These are phyloP conservation scores for Schizothorax lantsangensis DNA, from an alignment of 2,797 vertebrate genomes.

Conservation along the genomic window DNA sequence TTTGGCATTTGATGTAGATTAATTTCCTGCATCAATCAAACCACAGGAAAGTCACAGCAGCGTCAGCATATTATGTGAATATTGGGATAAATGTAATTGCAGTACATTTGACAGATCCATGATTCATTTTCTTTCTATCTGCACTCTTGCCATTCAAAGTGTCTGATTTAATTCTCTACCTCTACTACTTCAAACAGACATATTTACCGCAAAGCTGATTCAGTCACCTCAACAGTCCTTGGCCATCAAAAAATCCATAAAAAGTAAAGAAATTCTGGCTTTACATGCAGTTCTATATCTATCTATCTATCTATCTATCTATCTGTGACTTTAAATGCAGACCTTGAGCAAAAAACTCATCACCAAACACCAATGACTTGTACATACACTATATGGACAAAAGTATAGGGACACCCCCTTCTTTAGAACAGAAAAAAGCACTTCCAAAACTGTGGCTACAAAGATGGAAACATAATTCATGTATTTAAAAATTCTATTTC, in stretches of 20 bases:
- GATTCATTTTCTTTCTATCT: not conserved
- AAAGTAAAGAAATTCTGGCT: not conserved
- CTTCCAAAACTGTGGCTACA: too few relatives aligned
- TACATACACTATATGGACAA: too few relatives aligned
- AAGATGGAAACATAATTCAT: too few relatives aligned
- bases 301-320: not conserved
- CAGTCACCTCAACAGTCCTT: slow-evolving; percentile 1
- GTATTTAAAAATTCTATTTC: too few relatives aligned
- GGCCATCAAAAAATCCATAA: not conserved
- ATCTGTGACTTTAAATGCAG: too few relatives aligned
- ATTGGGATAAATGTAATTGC: slow-evolving; percentile 1
- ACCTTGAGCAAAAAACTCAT: too few relatives aligned
- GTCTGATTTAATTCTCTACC: not conserved
- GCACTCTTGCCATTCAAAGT: not conserved
- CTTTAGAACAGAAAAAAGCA: too few relatives aligned
- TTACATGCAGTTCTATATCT: not conserved
- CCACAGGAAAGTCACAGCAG: not conserved
- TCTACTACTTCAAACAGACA: not conserved
- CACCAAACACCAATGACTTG: too few relatives aligned
- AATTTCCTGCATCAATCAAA: slow-evolving; percentile 16
- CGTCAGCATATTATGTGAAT: slow-evolving; percentile 7
- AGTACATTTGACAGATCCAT: not conserved
- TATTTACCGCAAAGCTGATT: not conserved
- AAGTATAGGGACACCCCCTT: too few relatives aligned
- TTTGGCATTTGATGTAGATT: slow-evolving; percentile 9